These are phyloP conservation scores for Thera britannica DNA, from an alignment of 2,888 invertebrate genomes.

Conservation along the genomic window DNA sequence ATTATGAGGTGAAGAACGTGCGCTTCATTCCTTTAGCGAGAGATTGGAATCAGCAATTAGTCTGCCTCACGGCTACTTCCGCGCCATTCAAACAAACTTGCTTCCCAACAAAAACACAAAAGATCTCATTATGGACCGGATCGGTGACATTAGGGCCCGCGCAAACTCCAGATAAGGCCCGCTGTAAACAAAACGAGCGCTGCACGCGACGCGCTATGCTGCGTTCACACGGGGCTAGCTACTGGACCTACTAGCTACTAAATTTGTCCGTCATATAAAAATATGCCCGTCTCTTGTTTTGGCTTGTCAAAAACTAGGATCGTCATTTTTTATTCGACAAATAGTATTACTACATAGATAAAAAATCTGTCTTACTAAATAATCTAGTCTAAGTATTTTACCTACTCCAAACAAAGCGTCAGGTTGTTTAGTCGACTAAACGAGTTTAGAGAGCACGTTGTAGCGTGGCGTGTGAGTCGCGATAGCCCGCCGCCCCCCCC, in stretches of 20 bases:
- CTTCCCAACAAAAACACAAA: constrained; percentile 23
- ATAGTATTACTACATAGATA: no score
- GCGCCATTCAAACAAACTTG: constrained; percentile 16
- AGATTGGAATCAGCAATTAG: constrained; percentile 21
- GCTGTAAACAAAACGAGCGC: constrained; percentile 32
- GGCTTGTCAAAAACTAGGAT: no score
- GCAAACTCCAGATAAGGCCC: constrained; percentile 34
- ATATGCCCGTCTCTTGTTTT: no score
- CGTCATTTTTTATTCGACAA: no score
- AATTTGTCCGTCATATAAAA: no score
- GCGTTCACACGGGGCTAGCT: background rate
- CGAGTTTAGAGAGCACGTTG: background rate
- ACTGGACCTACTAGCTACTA: background rate
- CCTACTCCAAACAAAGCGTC: background rate
- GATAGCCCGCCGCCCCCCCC: background rate
- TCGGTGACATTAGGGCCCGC: constrained; percentile 38
- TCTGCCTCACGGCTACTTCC: constrained; percentile 6
- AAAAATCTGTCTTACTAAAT: no score
- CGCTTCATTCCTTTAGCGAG: background rate
- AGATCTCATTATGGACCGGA: constrained; percentile 35
- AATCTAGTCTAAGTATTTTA: no score
- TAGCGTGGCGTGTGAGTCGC: constrained; percentile 14
- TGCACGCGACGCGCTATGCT: constrained; percentile 32
- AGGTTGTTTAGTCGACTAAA: background rate
- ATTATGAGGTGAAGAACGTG: constrained; percentile 3